Conservation (phyloP, 1,140 invertebrate genomes). For the Schlechtendalia chinensis region DNA sequence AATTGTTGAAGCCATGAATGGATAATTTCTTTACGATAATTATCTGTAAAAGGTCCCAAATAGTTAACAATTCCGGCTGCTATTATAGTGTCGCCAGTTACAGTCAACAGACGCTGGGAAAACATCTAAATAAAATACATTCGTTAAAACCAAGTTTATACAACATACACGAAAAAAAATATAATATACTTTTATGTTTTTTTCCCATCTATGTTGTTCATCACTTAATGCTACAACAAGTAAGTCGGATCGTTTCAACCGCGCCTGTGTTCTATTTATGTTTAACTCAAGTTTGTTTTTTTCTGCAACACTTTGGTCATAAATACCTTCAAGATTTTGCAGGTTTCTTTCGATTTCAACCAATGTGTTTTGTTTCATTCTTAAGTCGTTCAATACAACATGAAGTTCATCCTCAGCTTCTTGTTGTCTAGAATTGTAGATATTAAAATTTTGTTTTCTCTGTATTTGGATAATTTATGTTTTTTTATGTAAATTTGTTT, state of each 20-base stretch:
- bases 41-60: constrained; percentile 78
- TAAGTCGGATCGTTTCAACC: constrained; percentile 75
- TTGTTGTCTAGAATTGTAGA: constrained; percentile 67
- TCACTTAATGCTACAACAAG: constrained; percentile 80
- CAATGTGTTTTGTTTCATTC: constrained; percentile 77
- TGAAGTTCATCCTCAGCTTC: constrained; percentile 68
- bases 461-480: too few species aligned
- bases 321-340: constrained; percentile 68
- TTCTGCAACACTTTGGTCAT: constrained; percentile 63
- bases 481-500: too few species aligned
- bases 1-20: constrained; percentile 68
- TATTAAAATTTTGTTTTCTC: constrained; percentile 43
- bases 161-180: background rate
- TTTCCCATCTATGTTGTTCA: constrained; percentile 58
- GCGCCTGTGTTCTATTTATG: constrained; percentile 72
- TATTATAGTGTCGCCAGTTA: constrained; percentile 74
- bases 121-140: constrained; percentile 5
- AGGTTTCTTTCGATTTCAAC: constrained; percentile 68
- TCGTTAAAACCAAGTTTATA: background rate
- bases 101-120: background rate
- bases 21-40: constrained; percentile 70
- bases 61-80: constrained; percentile 84
- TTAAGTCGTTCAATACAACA: constrained; percentile 70
- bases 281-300: constrained; percentile 63
- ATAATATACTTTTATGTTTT: constrained; percentile 60